A percentile compares a stretch with the other conserved stretches of the same genome.
Conservation (phyloP, 2,888 invertebrate species). For the Trichogramma evanescens region DNA sequence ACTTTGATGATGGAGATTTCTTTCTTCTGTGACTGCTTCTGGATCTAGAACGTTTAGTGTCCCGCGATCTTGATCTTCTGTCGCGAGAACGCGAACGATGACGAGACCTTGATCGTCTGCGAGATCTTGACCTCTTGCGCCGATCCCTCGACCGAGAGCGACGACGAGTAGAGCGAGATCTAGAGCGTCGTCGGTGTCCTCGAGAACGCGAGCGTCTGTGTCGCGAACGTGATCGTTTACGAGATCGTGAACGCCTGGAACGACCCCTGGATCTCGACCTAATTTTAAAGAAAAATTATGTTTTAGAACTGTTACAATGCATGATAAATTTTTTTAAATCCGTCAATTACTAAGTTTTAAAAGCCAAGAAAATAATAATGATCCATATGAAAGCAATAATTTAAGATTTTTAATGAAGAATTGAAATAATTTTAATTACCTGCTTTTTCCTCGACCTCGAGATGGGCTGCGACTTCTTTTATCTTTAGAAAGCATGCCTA, state of each 20-base stretch:
- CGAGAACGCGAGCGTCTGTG: constrained; percentile 55
- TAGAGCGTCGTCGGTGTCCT: constrained; percentile 53
- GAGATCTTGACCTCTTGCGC: constrained; percentile 39
- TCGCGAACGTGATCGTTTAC: constrained; percentile 41
- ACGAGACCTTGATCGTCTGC: constrained; percentile 38
- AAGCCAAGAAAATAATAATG: too few species aligned
- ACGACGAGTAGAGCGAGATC: constrained; percentile 44
- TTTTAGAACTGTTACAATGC: too few species aligned
- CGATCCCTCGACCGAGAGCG: constrained; percentile 43
- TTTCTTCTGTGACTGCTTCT: constrained; percentile 43
- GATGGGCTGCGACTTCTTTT: constrained; percentile 59
- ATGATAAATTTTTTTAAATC: too few species aligned
- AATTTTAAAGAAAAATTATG: constrained; percentile 30
- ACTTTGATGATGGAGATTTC: constrained; percentile 28
- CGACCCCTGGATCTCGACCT: constrained; percentile 58
- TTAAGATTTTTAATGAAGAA: too few species aligned
- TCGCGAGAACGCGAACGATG: constrained; percentile 49
- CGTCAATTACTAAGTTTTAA: too few species aligned
- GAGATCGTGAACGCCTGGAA: constrained; percentile 39
- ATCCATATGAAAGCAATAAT: too few species aligned
- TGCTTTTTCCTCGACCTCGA: constrained; percentile 40
- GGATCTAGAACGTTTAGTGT: constrained; percentile 41
- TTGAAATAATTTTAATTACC: constrained; percentile 29
- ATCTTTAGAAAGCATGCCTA: constrained; percentile 79
- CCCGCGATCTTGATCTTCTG: constrained; percentile 39